A percentile compares a stretch with the other conserved stretches of the same genome.
phyloP scores from a whole-genome alignment of 2,113 vertebrate genomes.

The Zosterops japonicus region DNA sequence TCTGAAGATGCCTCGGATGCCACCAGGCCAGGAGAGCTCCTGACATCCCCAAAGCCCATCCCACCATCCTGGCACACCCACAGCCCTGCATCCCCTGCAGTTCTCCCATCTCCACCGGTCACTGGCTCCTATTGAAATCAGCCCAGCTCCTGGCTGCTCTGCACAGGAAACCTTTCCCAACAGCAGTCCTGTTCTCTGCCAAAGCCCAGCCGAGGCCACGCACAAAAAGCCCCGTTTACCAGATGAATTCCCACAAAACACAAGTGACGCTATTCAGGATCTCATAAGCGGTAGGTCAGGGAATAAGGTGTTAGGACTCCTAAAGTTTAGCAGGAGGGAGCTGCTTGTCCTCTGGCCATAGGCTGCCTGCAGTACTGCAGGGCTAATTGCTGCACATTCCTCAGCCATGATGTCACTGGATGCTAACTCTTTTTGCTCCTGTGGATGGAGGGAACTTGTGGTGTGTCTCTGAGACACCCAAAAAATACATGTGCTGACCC shows the following conservation, averaged over 20 bases:
- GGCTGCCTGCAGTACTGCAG: conserved; percentile 58
- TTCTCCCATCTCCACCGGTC: neutral
- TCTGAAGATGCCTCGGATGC: neutral
- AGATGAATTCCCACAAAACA: conserved; percentile 47
- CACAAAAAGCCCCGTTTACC: conserved; percentile 51
- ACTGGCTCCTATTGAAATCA: neutral
- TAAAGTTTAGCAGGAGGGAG: conserved; percentile 52
- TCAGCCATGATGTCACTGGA: conserved; percentile 65
- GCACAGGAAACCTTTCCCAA: conserved; percentile 24
- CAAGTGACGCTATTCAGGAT: conserved; percentile 51
- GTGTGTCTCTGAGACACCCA: conserved; percentile 43
- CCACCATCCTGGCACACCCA: neutral
- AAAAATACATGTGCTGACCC: conserved; percentile 67
- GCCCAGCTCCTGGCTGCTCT: conserved; percentile 12
- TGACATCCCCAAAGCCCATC: neutral
- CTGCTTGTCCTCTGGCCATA: conserved; percentile 38
- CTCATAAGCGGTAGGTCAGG: conserved; percentile 59
- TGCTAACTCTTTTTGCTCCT: conserved; percentile 42
- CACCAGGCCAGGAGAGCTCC: neutral
- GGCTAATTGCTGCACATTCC: conserved; percentile 77
- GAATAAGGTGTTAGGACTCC: conserved; percentile 58
- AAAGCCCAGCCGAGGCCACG: neutral
- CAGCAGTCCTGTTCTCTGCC: conserved; percentile 25
- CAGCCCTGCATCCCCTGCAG: neutral
- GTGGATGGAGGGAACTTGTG: conserved; percentile 53